Percentiles rank a stretch among this genome's conserved stretches.
Evolutionary conservation across 1,140 invertebrate species (phyloP).

Genomic region (Bombus sylvicola): DNA sequence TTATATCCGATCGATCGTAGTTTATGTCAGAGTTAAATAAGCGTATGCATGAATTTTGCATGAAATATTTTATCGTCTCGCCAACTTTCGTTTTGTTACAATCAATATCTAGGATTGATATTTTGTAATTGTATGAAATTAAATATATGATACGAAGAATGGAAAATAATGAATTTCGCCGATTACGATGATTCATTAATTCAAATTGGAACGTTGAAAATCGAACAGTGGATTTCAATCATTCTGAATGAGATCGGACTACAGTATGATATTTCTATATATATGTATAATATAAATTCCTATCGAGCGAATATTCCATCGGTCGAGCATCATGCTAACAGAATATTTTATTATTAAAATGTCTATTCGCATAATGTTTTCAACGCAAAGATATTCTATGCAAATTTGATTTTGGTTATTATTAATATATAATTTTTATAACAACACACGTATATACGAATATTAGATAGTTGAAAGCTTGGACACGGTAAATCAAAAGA

Average conservation of each 20-base stretch:
- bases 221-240: background rate
- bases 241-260: background rate
- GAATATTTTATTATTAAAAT: conserved; percentile 8
- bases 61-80: background rate
- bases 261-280: background rate
- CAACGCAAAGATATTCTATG: background rate
- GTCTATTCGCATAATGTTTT: background rate
- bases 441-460: background rate
- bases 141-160: background rate
- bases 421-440: background rate
- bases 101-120: background rate
- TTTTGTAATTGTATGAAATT: background rate
- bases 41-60: conserved; percentile 4
- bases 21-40: background rate
- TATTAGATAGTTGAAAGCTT: background rate
- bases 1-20: background rate
- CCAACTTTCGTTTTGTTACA: background rate
- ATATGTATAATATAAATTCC: background rate
- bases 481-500: background rate
- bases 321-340: background rate
- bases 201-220: background rate
- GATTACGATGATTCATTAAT: background rate
- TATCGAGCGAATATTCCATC: background rate
- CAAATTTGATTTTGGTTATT: background rate
- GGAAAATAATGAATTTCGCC: background rate